Conservation (phyloP, 2,888 invertebrate genomes). For the Orchesella flavescens region DNA sequence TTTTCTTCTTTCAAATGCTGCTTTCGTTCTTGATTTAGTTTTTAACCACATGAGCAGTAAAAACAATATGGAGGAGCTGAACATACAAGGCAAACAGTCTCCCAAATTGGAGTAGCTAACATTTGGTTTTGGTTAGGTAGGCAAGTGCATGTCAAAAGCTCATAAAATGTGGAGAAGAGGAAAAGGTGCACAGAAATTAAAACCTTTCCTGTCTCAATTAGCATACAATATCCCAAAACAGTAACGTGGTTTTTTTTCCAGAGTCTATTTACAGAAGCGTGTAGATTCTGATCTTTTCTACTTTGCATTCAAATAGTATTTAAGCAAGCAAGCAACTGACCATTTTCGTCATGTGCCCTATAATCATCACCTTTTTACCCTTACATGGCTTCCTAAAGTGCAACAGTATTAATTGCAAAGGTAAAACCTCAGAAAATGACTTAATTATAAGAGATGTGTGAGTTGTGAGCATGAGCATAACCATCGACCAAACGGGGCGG, state of each 20-base stretch:
- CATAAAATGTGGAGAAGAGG: conserved; percentile 35
- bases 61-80: no score
- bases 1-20: no score
- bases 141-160: conserved; percentile 27
- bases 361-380: neutral
- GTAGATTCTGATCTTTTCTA: neutral
- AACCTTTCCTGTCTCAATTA: conserved; percentile 56
- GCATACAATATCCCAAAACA: conserved; percentile 29
- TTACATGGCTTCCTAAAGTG: neutral
- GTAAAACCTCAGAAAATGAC: neutral
- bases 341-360: neutral
- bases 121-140: neutral
- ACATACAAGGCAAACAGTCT: no score
- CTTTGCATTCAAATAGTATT: neutral
- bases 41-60: no score
- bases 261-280: no score
- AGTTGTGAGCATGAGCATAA: no score
- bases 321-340: neutral
- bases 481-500: no score
- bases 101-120: neutral
- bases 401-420: neutral
- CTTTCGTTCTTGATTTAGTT: no score
- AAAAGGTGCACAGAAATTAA: conserved; percentile 35
- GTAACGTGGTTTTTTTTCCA: neutral
- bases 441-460: neutral